Evolutionary conservation across 2,113 vertebrate species (phyloP), one percentile per base, ranked within the genome.

Genomic region (Bambusicola thoracicus): DNA sequence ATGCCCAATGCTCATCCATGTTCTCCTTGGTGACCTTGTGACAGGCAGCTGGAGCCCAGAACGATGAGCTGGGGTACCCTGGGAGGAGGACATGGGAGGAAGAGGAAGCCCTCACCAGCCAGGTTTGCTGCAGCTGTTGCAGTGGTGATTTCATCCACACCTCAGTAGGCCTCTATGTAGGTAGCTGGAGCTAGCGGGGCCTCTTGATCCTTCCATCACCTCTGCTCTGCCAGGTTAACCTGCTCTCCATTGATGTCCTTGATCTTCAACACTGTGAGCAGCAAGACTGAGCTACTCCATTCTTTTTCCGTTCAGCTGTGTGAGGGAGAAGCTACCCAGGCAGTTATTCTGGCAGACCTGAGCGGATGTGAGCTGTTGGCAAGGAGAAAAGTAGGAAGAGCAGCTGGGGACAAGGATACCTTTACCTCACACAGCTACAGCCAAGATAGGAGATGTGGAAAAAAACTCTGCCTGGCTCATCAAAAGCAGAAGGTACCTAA

Each of bases 1-100:
- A 18, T 0, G 4, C n/a, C 29, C 32, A 1, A 2, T 73, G 36
- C 13, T 79, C 59, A 58, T 78, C 48, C 27, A 51, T 1, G 0
- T 73, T 89, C 59, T 62, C 21, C 4, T 72, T 40, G 79, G 9
- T 51, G 63, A 40, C 41, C 40, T 16, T 17, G 2, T 11, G 13
- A 2, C 6, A 2, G 2, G 6, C 24, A 16, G 13, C 17, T 62
- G 66, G 19, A 49, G 32, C 9, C 29, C 1, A 8, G 27, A 17
- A 77, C 30, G 32, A 81, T 77, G 19, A 0, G 2, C 12, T 29
- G 44, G 40, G 58, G 4, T 24, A 22, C 69, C 7, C 13, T 1
- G 0, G 21, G 11, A 73, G 38, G 7, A 92, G 40, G 13, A 3
- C 62, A 40, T 43, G 3, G 20, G 6, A 32, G 40, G 18, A 79